Base-by-base conservation (phyloP, 2,888 invertebrate genomes). In the Bugulina stolonifera region DNA sequence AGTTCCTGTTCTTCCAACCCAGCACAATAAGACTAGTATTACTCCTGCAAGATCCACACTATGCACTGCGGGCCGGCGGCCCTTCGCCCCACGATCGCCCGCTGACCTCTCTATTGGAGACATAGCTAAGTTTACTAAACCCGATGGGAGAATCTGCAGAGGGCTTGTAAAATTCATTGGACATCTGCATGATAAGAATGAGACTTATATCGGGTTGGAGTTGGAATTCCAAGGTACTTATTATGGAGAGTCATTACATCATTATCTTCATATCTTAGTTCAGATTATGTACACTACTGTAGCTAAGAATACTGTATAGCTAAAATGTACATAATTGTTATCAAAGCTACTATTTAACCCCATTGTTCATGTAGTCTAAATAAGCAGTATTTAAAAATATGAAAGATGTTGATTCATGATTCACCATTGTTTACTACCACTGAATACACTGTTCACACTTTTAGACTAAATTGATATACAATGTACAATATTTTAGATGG, bases 141-240 rank as follows among this genome's bases (percentile, higher is more conserved):
- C 81, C 54, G 82, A 82, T 29, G 83, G 84, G 29, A 81, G 81
- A 75, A 80, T 84, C 25, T 80, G 80, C 73, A 80, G 80, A 73
- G 84, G 84, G 3, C 74, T 77, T 2, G 82, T 84, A 23, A 81
- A 81, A 73, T 84, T 80, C 75, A 78, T 84, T 14, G 84, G 84
- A 1, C 82, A 81, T 73, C 77, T 84, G 23, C 83, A 83, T 10
- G 82, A 81, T 1, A 77, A 82, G 69, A 80, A 79, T 58, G 83
- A 83, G 74, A 78, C 79, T 14, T 84, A 83, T 74, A 77, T 83
- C 0, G 84, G 84, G 0, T 78, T 84, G 52, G 84, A 84, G 74
- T 76, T 84, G n/a, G 82, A 84, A 72, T 79, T 81, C 74, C 83
- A 84, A 78, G 82, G 83, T 82, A 73, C 10, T 22, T 22, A 52